phyloP scores from a whole-genome alignment of 23 tunicate genomes.

The Trididemnum clinides region DNA sequence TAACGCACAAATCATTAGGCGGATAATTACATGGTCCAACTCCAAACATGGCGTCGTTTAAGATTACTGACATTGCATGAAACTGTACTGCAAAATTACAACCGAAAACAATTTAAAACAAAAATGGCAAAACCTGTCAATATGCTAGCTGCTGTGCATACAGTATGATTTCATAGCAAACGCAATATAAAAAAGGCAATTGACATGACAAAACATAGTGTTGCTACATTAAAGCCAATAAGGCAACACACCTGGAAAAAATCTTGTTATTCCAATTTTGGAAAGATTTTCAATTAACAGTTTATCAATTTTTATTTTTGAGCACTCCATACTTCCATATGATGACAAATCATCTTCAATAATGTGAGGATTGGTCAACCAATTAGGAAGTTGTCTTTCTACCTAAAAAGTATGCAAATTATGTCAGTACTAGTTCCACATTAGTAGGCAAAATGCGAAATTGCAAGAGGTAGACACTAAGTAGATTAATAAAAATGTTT shows the following conservation, averaged over 20 bases:
- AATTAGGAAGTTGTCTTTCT: constrained; percentile 1
- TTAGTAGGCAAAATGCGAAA: too few species aligned
- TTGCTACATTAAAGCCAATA: neutral
- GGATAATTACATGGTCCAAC: constrained; percentile 37
- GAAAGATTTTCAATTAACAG: constrained; percentile 32
- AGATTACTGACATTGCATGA: constrained; percentile 44
- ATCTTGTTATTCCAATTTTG: constrained; percentile 35
- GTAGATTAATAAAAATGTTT: too few species aligned
- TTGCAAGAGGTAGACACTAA: too few species aligned
- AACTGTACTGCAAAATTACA: constrained; percentile 50
- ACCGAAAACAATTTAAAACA: neutral
- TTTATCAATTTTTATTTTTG: constrained; percentile 6
- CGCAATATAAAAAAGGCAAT: too few species aligned
- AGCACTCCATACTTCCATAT: neutral
- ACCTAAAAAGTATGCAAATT: too few species aligned
- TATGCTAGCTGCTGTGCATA: neutral
- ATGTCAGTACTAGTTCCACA: too few species aligned
- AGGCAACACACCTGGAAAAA: constrained; percentile 49
- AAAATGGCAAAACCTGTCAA: neutral
- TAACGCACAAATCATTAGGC: constrained; percentile 79
- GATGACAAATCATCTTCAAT: constrained; percentile 29
- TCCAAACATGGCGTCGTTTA: constrained; percentile 31
- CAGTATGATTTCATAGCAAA: neutral
- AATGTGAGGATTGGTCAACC: constrained; percentile 30
- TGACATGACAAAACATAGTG: neutral